These are phyloP conservation scores for Taphrorychus bicolor DNA, from an alignment of 2,888 invertebrate species.

Conservation along the genomic window DNA sequence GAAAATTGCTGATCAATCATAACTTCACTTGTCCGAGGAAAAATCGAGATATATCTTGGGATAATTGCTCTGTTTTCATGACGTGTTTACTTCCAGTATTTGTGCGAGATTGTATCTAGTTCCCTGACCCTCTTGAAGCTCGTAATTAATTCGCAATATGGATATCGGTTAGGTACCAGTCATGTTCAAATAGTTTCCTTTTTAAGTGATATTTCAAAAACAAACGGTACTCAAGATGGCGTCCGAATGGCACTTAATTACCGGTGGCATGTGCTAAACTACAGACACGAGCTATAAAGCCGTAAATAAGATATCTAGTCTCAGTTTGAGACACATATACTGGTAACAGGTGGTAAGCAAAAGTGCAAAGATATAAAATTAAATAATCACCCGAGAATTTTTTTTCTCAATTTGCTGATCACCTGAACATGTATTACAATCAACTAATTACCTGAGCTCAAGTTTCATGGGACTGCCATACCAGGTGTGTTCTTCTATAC, in stretches of 20 bases:
- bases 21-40: conserved; percentile 1
- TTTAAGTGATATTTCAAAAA: conserved; percentile 11
- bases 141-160: too few relatives aligned
- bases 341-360: conserved; percentile 33
- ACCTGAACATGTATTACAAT: conserved; percentile 5
- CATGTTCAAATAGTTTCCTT: not conserved
- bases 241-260: conserved; percentile 29
- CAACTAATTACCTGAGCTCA: conserved; percentile 9
- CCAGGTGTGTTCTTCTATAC: not conserved
- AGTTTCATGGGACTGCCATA: conserved; percentile 1
- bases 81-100: too few relatives aligned
- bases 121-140: too few relatives aligned
- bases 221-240: conserved; percentile 29
- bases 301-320: conserved; percentile 33
- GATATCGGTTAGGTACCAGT: not conserved
- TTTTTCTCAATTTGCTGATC: conserved; percentile 21
- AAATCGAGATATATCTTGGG: not conserved
- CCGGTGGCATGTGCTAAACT: conserved; percentile 27
- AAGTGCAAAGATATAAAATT: conserved; percentile 34
- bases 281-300: conserved; percentile 22
- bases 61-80: conserved; percentile 14
- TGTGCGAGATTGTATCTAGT: too few relatives aligned
- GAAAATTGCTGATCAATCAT: conserved; percentile 25
- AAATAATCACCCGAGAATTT: conserved; percentile 26
- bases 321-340: conserved; percentile 11